Percentiles rank a stretch among this genome's conserved stretches.
These are phyloP conservation scores for Oreochromis niloticus DNA, from an alignment of 2,113 vertebrate species.

Conservation along the genomic window DNA sequence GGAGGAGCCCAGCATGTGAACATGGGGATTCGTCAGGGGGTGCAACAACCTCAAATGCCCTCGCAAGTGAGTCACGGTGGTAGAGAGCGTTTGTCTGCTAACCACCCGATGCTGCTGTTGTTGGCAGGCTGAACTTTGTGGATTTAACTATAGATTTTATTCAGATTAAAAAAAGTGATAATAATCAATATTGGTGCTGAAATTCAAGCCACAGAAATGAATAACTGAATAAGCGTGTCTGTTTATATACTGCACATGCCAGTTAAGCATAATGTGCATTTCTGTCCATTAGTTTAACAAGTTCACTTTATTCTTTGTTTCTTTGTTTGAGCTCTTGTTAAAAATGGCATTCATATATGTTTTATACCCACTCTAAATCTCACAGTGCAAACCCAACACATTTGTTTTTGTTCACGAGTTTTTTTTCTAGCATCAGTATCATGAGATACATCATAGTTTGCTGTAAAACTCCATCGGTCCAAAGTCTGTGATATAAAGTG, in stretches of 20 bases:
- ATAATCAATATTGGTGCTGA: not conserved
- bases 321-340: not conserved
- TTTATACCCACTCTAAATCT: not conserved
- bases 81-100: not conserved
- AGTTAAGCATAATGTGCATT: not conserved
- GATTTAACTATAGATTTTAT: not conserved
- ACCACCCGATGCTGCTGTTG: not conserved
- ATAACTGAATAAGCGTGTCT: not conserved
- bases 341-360: not conserved
- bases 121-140: not conserved
- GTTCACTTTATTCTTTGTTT: not conserved
- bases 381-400: not conserved
- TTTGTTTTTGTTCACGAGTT: not conserved
- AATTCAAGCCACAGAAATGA: not conserved
- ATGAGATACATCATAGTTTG: not conserved
- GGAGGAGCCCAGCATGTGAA: slow-evolving; percentile 74
- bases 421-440: not conserved
- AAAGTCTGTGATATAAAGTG: not conserved
- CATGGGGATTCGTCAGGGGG: slow-evolving; percentile 79
- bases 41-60: slow-evolving; percentile 80
- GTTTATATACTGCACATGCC: not conserved
- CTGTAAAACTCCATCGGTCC: not conserved
- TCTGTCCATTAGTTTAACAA: not conserved
- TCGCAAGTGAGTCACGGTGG: slow-evolving; percentile 74
- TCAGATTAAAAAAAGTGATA: not conserved